Base-by-base conservation (phyloP, 2,888 invertebrate species). In the Vannuccia rotundouncinata region DNA sequence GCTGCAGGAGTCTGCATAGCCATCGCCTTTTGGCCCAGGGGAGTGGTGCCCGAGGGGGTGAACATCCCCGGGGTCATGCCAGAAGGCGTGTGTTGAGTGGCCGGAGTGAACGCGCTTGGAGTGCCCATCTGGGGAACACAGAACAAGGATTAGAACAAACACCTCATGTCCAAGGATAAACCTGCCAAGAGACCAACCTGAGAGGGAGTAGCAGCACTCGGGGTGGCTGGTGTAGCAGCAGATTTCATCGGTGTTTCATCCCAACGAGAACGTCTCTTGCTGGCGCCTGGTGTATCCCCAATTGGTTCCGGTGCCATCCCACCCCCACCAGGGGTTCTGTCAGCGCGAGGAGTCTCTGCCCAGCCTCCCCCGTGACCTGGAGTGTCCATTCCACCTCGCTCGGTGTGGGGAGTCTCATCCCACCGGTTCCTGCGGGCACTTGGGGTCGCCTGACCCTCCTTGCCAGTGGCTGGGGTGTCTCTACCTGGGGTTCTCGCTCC, bases 401-500 rank as follows among this genome's bases (percentile, higher is more conserved):
- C 96, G 0, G 96, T 95, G 90, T 95, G 95, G 0, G 99, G 99
- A 0, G 99, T 99, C 89, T 99, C 99, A 88, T 99, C 99, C 99
- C 99, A 99, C 81, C 99, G 92, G 90, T 99, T 99, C 75, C 97
- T 91, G 13, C 98, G 90, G 25, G 92, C 88, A 81, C 88, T 88
- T 74, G 88, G 88, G 27, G 88, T 80, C n/a, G 28, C 76, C 45
- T 45, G 45, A 10, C 45, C 45, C 5, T 5, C 45, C 5, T 45
- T 27, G 2, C 73, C 73, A 73, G 73, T 22, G 10, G 29, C 77
- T 13, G 25, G 28, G 1, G 29, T 5, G 78, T 79, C 77, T 78
- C 79, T 28, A 31, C 79, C 79, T 29, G 79, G 79, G 1, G 79
- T 82, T 66, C 79, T 78, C 1, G 78, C 87, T 1, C 92, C 31